Evolutionary conservation across 2,888 invertebrate genomes (phyloP).

Genomic region (Pammene aurita): DNA sequence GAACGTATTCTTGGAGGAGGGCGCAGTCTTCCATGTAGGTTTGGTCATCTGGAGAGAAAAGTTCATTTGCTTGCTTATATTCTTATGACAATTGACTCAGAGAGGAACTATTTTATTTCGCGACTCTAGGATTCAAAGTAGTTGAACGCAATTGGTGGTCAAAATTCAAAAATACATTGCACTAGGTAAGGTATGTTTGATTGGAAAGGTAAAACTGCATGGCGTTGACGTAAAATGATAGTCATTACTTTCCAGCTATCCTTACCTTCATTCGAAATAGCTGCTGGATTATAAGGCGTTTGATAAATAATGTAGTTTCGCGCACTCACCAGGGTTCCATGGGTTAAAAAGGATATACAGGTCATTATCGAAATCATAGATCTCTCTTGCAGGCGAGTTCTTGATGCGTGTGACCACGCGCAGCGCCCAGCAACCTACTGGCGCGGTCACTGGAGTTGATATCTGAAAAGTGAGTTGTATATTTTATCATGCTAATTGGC

Average conservation of each 20-base stretch:
- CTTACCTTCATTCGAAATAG: too few species aligned
- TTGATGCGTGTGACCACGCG: constrained; percentile 84
- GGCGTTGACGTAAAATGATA: too few species aligned
- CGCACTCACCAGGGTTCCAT: constrained; percentile 88
- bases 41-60: constrained; percentile 84
- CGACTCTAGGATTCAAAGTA: too few species aligned
- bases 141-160: too few species aligned
- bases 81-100: too few species aligned
- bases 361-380: constrained; percentile 85
- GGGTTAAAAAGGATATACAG: constrained; percentile 92
- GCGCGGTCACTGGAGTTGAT: constrained; percentile 85
- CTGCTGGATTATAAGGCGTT: too few species aligned
- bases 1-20: constrained; percentile 89
- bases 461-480: constrained; percentile 68
- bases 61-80: not conserved
- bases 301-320: not conserved
- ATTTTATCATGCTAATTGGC: too few species aligned
- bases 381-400: constrained; percentile 65
- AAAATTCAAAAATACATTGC: too few species aligned
- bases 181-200: too few species aligned
- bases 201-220: too few species aligned
- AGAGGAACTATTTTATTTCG: too few species aligned
- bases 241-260: too few species aligned
- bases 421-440: constrained; percentile 87
- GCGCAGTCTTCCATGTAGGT: constrained; percentile 89